Base-by-base conservation (phyloP, 1,140 invertebrate genomes). In the Rhynchophorus ferrugineus region DNA sequence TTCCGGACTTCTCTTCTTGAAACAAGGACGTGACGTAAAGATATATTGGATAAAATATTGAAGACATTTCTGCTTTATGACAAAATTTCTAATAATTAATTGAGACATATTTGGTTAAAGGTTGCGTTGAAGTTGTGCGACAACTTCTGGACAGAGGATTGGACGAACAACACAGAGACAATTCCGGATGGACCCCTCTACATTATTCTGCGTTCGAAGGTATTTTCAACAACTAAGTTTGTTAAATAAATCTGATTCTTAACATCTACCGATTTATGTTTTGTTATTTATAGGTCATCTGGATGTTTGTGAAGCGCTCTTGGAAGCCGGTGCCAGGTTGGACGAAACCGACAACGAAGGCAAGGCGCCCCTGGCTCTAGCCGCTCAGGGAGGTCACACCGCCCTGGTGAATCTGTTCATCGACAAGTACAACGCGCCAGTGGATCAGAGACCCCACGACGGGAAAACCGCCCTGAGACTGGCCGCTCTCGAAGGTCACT, bases 271-370 rank as follows among this genome's bases (percentile, higher is more conserved):
- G n/a, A n/a, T n/a, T n/a, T n/a, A n/a, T n/a, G n/a, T n/a, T n/a
- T n/a, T n/a, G n/a, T n/a, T n/a, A 11, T 44, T n/a, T 55, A 33
- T 41, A 77, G 76, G 80, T 21, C 92, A 96, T 69, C 72, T 80
- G 47, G 88, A 91, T 61, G 92, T 95, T 17, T 88, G 88, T 60
- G 82, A 90, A 55, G 83, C 87, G 7, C 71, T 97, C 14, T 67
- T 95, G 0, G 91, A 95, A 63, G 89, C 89, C n/a, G 92, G 92
- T 1, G 91, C 92, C 0, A 84, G 90, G 66, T 82, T 93, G 2
- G 89, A 91, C 61, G 90, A 94, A 64, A 81, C 85, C 3, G 93
- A 96, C 69, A 95, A 95, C 71, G 93, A 97, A 63, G 93, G 92
- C 2, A 92, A 93, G 71, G 89, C 89, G 0, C 83, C 93, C 1